phyloP scores from a whole-genome alignment of 2,888 invertebrate species.

The Acleris laterana region DNA sequence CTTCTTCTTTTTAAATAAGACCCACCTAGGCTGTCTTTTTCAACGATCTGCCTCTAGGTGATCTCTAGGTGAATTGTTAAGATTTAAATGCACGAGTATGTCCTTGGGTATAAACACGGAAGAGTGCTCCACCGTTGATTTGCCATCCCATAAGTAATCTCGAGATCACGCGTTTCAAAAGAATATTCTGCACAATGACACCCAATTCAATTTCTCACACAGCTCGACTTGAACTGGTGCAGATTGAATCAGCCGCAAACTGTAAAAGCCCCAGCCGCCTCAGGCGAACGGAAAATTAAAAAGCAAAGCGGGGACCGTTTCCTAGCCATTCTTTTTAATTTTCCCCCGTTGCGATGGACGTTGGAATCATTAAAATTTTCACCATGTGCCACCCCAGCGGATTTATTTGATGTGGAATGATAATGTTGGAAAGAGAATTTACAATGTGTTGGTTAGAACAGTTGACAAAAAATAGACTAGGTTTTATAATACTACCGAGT shows the following conservation, averaged over 20 bases:
- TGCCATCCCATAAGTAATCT: not conserved
- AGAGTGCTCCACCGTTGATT: not conserved
- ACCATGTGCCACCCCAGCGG: constrained; percentile 57
- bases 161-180: constrained; percentile 15
- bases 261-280: constrained; percentile 58
- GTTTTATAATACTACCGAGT: not conserved
- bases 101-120: no score
- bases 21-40: no score
- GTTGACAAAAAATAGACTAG: not conserved
- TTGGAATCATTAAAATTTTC: constrained; percentile 77
- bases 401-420: constrained; percentile 68
- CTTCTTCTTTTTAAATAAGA: no score
- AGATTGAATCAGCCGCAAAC: constrained; percentile 66
- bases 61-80: no score
- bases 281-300: constrained; percentile 81
- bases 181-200: constrained; percentile 30
- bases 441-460: constrained; percentile 43
- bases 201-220: constrained; percentile 35
- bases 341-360: constrained; percentile 61
- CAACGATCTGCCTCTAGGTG: no score
- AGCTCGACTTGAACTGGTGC: constrained; percentile 43
- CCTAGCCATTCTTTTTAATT: constrained; percentile 79
- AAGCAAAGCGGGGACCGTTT: constrained; percentile 70
- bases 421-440: constrained; percentile 58
- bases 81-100: no score